Conservation (phyloP, 2,797 vertebrate genomes). For the Anisognathus igniventris region DNA sequence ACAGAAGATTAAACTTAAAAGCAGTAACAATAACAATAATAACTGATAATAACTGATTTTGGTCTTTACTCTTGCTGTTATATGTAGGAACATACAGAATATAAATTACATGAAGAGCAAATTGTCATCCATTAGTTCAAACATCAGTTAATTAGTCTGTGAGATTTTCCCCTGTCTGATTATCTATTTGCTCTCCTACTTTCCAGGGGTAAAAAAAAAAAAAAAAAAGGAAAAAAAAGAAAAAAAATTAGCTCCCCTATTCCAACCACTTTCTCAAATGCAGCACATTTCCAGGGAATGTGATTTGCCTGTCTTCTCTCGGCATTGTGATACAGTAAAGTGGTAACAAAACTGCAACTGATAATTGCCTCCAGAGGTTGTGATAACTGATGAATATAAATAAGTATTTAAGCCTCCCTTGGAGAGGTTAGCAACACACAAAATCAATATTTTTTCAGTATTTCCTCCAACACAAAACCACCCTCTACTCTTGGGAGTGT, state of each 20-base stretch:
- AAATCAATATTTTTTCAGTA: not conserved
- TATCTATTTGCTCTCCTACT: not conserved
- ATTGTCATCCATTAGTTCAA: not conserved
- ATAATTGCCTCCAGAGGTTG: not conserved
- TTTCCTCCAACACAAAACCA: not conserved
- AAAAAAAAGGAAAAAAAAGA: not conserved
- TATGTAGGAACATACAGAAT: not conserved
- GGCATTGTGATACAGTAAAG: not conserved
- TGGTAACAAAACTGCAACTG: not conserved
- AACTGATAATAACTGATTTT: not conserved
- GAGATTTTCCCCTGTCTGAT: not conserved
- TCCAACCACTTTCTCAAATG: not conserved
- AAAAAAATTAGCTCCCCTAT: accelerated
- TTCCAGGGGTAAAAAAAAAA: not conserved
- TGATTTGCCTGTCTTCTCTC: not conserved
- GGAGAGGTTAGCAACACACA: not conserved
- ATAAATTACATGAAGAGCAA: not conserved
- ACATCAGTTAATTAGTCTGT: not conserved
- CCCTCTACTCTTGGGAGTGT: not conserved
- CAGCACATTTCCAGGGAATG: not conserved
- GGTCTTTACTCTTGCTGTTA: not conserved
- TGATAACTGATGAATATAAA: not conserved
- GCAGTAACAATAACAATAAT: not conserved
- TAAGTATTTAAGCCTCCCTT: not conserved
- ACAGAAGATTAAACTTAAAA: not conserved